Percentiles rank a stretch among this genome's conserved stretches.
phyloP scores from a whole-genome alignment of 1,140 invertebrate genomes.

The Microplitis mediator region DNA sequence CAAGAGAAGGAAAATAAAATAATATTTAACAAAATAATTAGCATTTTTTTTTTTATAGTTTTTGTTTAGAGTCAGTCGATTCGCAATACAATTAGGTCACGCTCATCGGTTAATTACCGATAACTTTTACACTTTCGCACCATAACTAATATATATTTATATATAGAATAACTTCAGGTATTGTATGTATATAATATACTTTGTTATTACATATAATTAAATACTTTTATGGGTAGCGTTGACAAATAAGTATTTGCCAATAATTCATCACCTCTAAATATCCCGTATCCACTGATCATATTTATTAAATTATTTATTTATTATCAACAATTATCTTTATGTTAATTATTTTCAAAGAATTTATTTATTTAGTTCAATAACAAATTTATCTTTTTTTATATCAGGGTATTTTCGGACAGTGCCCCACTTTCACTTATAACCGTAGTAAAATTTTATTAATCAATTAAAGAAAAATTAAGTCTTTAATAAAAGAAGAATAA shows the following conservation, averaged over 20 bases:
- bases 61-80: slow-evolving; percentile 39
- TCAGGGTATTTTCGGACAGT: too few relatives aligned
- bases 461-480: too few relatives aligned
- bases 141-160: slow-evolving; percentile 43
- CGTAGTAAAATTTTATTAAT: too few relatives aligned
- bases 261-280: slow-evolving; percentile 31
- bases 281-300: slow-evolving; percentile 20
- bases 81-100: slow-evolving; percentile 39
- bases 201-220: slow-evolving; percentile 42
- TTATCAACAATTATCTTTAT: not conserved
- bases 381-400: too few relatives aligned
- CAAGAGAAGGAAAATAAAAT: slow-evolving; percentile 1
- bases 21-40: slow-evolving; percentile 46
- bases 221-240: slow-evolving; percentile 37
- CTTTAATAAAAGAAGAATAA: too few relatives aligned
- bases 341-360: too few relatives aligned
- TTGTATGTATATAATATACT: not conserved
- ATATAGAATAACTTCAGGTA: too few relatives aligned
- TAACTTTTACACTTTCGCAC: slow-evolving; percentile 39
- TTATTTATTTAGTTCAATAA: too few relatives aligned
- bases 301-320: slow-evolving; percentile 18
- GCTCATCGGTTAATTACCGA: slow-evolving; percentile 22
- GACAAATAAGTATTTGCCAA: slow-evolving; percentile 34
- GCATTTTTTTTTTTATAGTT: not conserved
- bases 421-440: not conserved